These are phyloP conservation scores for Acanthis flammea DNA, from an alignment of 2,797 vertebrate genomes.

Conservation along the genomic window DNA sequence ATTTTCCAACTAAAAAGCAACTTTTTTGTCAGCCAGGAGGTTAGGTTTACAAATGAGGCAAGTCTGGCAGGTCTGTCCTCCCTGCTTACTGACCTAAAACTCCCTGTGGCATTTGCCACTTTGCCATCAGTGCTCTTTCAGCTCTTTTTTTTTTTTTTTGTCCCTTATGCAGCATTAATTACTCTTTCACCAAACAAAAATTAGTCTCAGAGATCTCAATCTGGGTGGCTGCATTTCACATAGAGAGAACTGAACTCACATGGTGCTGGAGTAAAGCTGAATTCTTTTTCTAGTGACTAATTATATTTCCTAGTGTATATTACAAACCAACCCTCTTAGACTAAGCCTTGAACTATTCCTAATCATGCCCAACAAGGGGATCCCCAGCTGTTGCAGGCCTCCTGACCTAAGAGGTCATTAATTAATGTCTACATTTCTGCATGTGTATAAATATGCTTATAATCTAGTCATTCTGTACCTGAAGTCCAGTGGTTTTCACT, in stretches of 20 bases:
- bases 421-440: background rate
- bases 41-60: background rate
- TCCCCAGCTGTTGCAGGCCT: background rate
- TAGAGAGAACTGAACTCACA: background rate
- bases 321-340: background rate
- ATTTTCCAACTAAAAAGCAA: background rate
- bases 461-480: background rate
- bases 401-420: background rate
- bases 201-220: background rate
- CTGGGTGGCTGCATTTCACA: background rate
- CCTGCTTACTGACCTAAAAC: background rate
- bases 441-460: background rate
- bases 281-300: background rate
- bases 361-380: background rate
- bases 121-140: background rate
- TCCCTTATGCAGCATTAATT: background rate
- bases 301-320: background rate
- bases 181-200: background rate
- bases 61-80: background rate
- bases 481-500: background rate
- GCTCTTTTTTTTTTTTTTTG: background rate
- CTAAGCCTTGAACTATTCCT: slow-evolving; percentile 11
- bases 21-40: background rate
- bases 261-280: background rate
- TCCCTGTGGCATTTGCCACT: background rate